Evolutionary conservation across 2,888 invertebrate species (phyloP).

Genomic region (Luperina nickerlii): DNA sequence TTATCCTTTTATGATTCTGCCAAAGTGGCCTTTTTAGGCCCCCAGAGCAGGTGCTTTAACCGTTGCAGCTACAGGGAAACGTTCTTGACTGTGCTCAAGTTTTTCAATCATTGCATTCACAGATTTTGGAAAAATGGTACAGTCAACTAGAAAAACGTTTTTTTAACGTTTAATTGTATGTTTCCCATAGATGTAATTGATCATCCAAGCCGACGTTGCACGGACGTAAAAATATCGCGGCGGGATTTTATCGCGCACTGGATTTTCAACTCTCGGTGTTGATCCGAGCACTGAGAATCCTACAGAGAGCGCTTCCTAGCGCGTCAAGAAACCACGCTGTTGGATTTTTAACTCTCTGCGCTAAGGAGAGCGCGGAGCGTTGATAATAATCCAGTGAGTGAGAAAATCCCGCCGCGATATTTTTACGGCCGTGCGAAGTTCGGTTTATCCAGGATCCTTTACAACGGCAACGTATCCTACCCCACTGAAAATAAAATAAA

Average conservation of each 20-base stretch:
- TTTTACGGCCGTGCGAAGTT: background rate
- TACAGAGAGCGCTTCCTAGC: background rate
- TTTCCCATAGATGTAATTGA: background rate
- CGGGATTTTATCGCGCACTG: too few relatives aligned
- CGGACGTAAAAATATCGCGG: background rate
- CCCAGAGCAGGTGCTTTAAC: background rate
- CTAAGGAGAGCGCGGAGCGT: background rate
- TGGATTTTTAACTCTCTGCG: too few relatives aligned
- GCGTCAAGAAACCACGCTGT: background rate
- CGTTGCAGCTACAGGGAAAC: background rate
- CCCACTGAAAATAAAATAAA: background rate
- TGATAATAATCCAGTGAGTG: background rate
- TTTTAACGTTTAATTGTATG: background rate
- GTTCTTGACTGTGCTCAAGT: background rate
- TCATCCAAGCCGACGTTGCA: too few relatives aligned
- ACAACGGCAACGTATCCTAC: background rate
- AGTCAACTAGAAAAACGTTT: background rate
- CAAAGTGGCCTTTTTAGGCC: too few relatives aligned
- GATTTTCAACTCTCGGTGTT: background rate
- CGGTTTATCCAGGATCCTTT: background rate
- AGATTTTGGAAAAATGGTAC: background rate
- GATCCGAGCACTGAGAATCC: background rate
- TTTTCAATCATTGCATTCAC: background rate
- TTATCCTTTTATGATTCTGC: too few relatives aligned
- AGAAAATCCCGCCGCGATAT: background rate